Conservation (phyloP, 2,113 vertebrate species). For the Malurus melanocephalus region DNA sequence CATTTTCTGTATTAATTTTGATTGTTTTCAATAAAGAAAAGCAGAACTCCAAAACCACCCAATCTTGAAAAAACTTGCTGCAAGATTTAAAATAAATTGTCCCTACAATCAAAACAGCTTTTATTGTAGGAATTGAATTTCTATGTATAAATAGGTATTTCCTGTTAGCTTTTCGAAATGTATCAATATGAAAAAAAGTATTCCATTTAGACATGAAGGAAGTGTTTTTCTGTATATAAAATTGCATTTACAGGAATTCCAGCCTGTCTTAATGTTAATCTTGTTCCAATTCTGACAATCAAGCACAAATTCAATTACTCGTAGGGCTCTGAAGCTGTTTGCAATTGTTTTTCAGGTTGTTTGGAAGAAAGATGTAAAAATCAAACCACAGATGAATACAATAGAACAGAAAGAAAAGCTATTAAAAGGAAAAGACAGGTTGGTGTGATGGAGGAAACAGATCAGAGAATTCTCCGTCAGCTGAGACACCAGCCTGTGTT, state of each 20-base stretch:
- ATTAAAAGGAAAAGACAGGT: not conserved
- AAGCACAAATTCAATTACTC: not conserved
- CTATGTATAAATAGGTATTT: not conserved
- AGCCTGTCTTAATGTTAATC: not conserved
- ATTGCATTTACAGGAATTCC: not conserved
- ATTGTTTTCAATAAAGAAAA: not conserved
- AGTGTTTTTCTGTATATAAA: not conserved
- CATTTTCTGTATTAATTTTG: not conserved
- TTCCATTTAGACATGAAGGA: not conserved
- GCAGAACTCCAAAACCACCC: not conserved
- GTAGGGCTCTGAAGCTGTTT: not conserved
- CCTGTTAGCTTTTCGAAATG: not conserved
- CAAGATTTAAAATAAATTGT: not conserved
- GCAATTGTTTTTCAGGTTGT: not conserved
- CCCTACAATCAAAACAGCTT: not conserved
- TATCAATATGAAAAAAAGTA: not conserved
- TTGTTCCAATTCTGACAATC: not conserved
- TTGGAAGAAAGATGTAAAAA: not conserved
- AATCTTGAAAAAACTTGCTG: not conserved
- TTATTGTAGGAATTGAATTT: not conserved
- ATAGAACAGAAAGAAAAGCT: not conserved
- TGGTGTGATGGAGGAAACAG: not conserved
- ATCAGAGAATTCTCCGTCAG: not conserved
- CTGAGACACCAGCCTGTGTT: not conserved
- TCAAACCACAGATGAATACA: not conserved